Evolutionary conservation across 2,888 invertebrate species (phyloP).

Genomic region (Leptothorax acervorum): DNA sequence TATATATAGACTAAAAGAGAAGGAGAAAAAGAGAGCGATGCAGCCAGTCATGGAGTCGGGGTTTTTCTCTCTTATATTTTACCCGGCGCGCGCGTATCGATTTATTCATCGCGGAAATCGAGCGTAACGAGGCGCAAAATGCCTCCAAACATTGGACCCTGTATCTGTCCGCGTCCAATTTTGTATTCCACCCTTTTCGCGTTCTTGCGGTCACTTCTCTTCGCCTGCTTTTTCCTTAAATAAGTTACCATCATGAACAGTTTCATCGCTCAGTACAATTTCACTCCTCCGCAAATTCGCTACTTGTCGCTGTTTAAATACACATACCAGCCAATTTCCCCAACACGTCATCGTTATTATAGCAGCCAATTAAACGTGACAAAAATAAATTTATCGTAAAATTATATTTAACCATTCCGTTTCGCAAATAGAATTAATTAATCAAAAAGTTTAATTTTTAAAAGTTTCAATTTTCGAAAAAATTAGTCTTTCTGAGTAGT

Average conservation of each 20-base stretch:
- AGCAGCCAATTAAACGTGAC: neutral
- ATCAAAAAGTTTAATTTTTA: neutral
- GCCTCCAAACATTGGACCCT: slow-evolving; percentile 76
- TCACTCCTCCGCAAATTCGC: slow-evolving; percentile 1
- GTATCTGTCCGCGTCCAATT: slow-evolving; percentile 54
- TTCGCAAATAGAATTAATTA: neutral
- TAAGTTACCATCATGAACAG: slow-evolving; percentile 32
- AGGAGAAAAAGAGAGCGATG: slow-evolving; percentile 34
- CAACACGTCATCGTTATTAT: neutral
- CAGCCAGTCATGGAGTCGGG: slow-evolving; percentile 1
- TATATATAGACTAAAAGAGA: neutral
- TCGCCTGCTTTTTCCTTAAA: slow-evolving; percentile 28
- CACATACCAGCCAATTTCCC: neutral
- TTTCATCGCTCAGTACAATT: slow-evolving; percentile 14
- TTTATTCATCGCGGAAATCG: slow-evolving; percentile 79
- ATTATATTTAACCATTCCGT: neutral
- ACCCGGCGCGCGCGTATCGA: slow-evolving; percentile 70
- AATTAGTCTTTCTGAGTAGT: neutral
- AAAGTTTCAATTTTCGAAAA: neutral
- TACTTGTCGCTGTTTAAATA: slow-evolving; percentile 34
- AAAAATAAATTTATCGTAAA: neutral
- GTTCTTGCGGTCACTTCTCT: slow-evolving; percentile 28
- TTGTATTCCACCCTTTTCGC: slow-evolving; percentile 51
- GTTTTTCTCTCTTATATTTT: slow-evolving; percentile 53
- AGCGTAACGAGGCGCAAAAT: slow-evolving; percentile 80